Evolutionary conservation across 2,888 invertebrate genomes (phyloP), one percentile per base, ranked within the genome.

Genomic region (Myathropa florea): DNA sequence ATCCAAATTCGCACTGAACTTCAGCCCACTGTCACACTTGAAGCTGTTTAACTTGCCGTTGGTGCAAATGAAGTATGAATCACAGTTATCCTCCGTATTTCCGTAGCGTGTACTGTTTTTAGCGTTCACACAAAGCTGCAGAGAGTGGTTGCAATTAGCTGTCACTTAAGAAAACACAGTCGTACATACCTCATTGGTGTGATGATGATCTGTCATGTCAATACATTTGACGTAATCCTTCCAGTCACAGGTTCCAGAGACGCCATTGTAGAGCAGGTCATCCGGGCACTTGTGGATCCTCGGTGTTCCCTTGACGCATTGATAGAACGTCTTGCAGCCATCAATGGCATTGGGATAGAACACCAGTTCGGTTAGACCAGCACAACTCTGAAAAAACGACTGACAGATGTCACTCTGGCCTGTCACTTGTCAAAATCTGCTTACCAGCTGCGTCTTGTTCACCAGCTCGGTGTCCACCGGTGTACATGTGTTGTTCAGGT

Each of bases 401-500:
- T 53, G n/a, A 46, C n/a, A 46, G 7, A 46, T n/a, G n/a, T n/a
- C n/a, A n/a, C n/a, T n/a, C n/a, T n/a, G n/a, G n/a, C n/a, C n/a
- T 53, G 7, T n/a, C 53, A 53, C 6, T 4, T 26, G 21, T 28
- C 4, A 46, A 61, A 21, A 23, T 33, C 18, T 28, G 60, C 82
- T 82, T 36, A 83, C 83, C 71, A 79, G 18, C 14, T 75, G 61
- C 12, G 78, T 73, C 24, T 63, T 3, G 33, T 75, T 64, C 6
- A 23, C 21, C 59, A 24, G 68, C 68, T 70, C 53, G 2, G 53
- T 73, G 0, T 83, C 83, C 0, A 21, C 2, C 1, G 67, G 73
- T 24, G 53, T 73, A 78, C 92, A 92, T 3, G 89, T 89, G n/a
- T 89, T 88, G 4, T 89, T 88, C 0, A 82, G 79, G 85, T 92